Percentiles rank a stretch among this genome's conserved stretches.
Evolutionary conservation across 2,797 vertebrate genomes (phyloP).

Genomic region (Lepus townsendii): DNA sequence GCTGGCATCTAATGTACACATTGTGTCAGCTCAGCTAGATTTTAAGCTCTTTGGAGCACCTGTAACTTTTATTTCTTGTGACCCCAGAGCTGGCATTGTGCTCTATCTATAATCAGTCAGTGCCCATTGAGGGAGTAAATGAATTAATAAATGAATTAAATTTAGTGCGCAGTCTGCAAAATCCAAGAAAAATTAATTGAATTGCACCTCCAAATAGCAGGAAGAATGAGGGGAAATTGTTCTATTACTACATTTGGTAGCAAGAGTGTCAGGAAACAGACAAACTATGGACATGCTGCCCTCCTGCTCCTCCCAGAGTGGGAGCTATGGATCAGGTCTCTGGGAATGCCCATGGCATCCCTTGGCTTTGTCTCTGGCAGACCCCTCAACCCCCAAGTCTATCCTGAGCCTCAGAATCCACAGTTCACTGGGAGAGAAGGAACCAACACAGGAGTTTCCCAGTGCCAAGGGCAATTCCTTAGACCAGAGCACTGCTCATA

Average conservation of each 20-base stretch:
- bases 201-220: conserved; percentile 58
- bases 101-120: conserved; percentile 31
- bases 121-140: conserved; percentile 67
- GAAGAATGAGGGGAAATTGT: conserved; percentile 50
- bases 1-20: not conserved
- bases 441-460: not conserved
- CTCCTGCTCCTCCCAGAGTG: not conserved
- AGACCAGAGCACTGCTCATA: not conserved
- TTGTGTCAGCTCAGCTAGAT: not conserved
- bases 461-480: not conserved
- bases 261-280: not conserved
- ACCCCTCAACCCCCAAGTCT: not conserved
- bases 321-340: not conserved
- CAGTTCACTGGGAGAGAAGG: not conserved
- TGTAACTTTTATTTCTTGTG: conserved; percentile 47
- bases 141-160: conserved; percentile 76
- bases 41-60: not conserved
- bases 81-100: not conserved
- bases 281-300: conserved; percentile 61
- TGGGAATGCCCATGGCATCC: not conserved
- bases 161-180: conserved; percentile 69
- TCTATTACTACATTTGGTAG: conserved; percentile 59
- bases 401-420: not conserved
- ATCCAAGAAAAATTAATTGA: conserved; percentile 67
- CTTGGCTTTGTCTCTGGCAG: conserved; percentile 13